Conservation (phyloP, 2,888 invertebrate genomes). For the Podotricha telesiphe region DNA sequence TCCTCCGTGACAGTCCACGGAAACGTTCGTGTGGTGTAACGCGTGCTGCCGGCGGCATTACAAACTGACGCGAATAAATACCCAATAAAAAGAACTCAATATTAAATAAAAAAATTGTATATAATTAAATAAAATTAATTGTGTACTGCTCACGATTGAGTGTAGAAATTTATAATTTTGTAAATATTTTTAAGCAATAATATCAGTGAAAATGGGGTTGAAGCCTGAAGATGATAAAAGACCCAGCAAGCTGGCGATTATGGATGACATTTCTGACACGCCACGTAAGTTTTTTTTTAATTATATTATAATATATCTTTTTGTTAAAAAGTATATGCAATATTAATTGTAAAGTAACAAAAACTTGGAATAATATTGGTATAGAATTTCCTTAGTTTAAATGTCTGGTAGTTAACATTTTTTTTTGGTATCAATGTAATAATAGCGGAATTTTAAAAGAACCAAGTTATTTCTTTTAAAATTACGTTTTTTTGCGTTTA, state of each 20-base stretch:
- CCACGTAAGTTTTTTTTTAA: conserved; percentile 68
- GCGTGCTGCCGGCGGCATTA: conserved; percentile 51
- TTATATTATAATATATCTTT: neutral
- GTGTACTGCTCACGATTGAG: conserved; percentile 39
- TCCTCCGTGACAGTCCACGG: conserved; percentile 71
- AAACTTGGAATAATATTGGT: neutral
- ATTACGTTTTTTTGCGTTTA: neutral
- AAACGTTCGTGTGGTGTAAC: conserved; percentile 65
- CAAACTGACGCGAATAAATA: conserved; percentile 59
- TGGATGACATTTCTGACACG: conserved; percentile 69
- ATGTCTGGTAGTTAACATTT: neutral
- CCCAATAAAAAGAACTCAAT: conserved; percentile 41
- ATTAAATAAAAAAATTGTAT: conserved; percentile 51
- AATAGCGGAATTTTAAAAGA: neutral
- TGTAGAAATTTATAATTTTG: conserved; percentile 43
- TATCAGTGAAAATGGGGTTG: conserved; percentile 77
- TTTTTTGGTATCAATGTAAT: neutral
- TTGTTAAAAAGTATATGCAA: neutral
- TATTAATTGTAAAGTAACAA: neutral
- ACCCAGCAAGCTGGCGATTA: conserved; percentile 80
- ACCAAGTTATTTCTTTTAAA: neutral
- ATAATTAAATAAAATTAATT: conserved; percentile 59
- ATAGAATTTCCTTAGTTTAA: neutral
- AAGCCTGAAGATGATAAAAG: conserved; percentile 75
- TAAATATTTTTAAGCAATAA: conserved; percentile 47